Conservation (phyloP, 2,113 vertebrate species). For the Nanorana parkeri region DNA sequence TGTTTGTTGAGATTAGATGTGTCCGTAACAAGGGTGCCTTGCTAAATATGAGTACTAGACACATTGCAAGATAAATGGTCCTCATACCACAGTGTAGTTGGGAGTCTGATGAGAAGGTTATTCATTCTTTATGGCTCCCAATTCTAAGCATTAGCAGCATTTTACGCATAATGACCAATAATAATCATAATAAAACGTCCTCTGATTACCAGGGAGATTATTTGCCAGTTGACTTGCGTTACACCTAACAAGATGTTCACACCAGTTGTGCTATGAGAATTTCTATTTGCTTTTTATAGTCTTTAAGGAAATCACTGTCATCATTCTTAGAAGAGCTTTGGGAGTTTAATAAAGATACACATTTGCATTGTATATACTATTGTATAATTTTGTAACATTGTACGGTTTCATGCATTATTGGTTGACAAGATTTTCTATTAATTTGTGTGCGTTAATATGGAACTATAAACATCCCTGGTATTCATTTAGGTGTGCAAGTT, state of each 20-base stretch:
- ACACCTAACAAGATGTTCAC: not conserved
- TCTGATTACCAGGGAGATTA: conserved; percentile 1
- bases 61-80: conserved; percentile 57
- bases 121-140: conserved; percentile 2
- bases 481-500: too few relatives aligned
- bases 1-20: not conserved
- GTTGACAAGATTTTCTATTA: not conserved
- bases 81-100: conserved; percentile 51
- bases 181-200: not conserved
- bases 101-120: conserved; percentile 40
- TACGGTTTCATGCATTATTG: not conserved
- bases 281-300: not conserved
- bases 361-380: not conserved
- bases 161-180: conserved; percentile 6
- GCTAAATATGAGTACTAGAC: conserved; percentile 15
- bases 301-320: not conserved
- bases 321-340: too few relatives aligned
- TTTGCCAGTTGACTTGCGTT: not conserved
- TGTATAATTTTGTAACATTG: not conserved
- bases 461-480: not conserved
- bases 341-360: too few relatives aligned
- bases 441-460: not conserved
- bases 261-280: not conserved
- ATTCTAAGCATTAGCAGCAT: not conserved
- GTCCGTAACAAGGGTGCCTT: conserved; percentile 50